These are phyloP conservation scores for Scaptomyza tumidula DNA, from an alignment of 2,888 invertebrate species.

Conservation along the genomic window DNA sequence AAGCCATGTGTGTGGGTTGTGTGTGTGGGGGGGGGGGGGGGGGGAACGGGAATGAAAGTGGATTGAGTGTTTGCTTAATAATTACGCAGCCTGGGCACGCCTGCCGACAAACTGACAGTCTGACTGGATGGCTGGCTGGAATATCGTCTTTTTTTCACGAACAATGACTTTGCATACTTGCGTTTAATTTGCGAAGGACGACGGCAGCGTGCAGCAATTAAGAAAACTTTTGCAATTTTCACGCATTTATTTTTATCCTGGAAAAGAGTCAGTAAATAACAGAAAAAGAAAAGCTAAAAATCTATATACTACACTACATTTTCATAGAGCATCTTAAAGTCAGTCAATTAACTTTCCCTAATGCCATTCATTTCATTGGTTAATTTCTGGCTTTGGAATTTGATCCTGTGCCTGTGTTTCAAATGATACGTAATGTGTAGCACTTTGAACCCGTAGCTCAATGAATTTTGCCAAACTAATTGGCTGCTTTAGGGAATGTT, in stretches of 20 bases:
- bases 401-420: constrained; percentile 26
- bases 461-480: constrained; percentile 65
- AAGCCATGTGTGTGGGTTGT: constrained; percentile 26
- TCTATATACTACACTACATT: neutral
- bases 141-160: constrained; percentile 23
- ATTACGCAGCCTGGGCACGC: constrained; percentile 58
- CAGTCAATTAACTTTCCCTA: constrained; percentile 6
- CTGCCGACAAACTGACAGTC: constrained; percentile 14
- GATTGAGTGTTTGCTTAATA: constrained; percentile 62
- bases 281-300: too few relatives aligned
- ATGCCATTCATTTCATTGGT: constrained; percentile 5
- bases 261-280: neutral
- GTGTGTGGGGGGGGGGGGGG: too few relatives aligned
- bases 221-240: constrained; percentile 78
- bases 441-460: constrained; percentile 70
- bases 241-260: constrained; percentile 65
- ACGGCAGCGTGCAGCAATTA: constrained; percentile 63
- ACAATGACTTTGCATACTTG: constrained; percentile 77
- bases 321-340: constrained; percentile 10
- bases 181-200: constrained; percentile 64
- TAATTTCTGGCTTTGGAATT: constrained; percentile 26
- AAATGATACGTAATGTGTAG: constrained; percentile 70
- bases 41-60: constrained; percentile 13
- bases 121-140: constrained; percentile 2
- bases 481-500: constrained; percentile 35